Base-by-base conservation (phyloP, 64 coral and sea anemone species). In the Exaiptasia diaphana region DNA sequence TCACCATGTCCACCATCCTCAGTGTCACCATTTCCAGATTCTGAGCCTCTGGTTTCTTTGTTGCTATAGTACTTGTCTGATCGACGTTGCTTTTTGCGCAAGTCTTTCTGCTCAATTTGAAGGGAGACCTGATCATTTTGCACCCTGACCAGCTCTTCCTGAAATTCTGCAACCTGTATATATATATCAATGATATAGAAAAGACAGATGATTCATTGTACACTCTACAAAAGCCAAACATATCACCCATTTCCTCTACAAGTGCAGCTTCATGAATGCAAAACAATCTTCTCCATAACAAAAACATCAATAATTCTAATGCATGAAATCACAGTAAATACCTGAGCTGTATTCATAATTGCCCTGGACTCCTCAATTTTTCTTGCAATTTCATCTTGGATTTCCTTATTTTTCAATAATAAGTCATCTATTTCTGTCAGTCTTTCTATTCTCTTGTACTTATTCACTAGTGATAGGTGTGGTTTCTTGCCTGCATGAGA, bases 11-110 rank as follows among this genome's bases (percentile, higher is more conserved):
- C 4, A 31, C 34, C 58, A 5, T 13, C 2, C 8, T 65, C 61
- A 26, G 61, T 33, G 18, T 65, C 61, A 65, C 54, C 60, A 56
- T 81, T 57, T 76, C 69, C 69, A 13, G 87, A 78, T 0, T 75
- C 74, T 17, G 71, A 18, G 10, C 85, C 90, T 52, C 90, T 95
- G 17, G 64, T 44, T 48, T 77, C 55, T 21, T 95, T 90, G 53
- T 95, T 95, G 53, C 80, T 95, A 49, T 95, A 95, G 58, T 95
- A 95, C 50, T 86, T 79, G 42, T 95, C 91, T 7, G 91, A 95
- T 11, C 91, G 86, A 1, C 91, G 86, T 36, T 95, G 91, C 65
- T 95, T 95, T 67, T 95, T 95, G 71, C 80, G 80, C 43, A 95
- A 68, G 43, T 95, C 91, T 80, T 95, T 95, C 17, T 79, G 91